Evolutionary conservation across 2,888 invertebrate species (phyloP).

Genomic region (Phorcus lineatus): DNA sequence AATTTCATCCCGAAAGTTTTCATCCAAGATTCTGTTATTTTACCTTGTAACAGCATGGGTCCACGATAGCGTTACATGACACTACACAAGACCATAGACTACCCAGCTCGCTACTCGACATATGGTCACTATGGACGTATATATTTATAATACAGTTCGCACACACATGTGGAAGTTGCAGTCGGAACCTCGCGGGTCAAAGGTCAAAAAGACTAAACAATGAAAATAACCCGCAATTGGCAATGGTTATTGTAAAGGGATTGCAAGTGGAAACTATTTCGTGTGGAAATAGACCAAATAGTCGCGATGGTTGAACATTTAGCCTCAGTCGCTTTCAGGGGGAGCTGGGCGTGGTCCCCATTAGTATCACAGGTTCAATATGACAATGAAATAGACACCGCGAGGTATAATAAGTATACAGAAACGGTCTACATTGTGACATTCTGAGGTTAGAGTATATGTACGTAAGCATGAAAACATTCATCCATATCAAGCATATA

Average conservation of each 20-base stretch:
- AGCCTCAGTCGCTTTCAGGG: too few species aligned
- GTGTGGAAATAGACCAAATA: conserved; percentile 19
- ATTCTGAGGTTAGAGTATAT: too few species aligned
- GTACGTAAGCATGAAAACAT: too few species aligned
- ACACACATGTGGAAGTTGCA: background rate
- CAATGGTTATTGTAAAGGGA: conserved; percentile 8
- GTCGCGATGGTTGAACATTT: background rate
- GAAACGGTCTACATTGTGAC: too few species aligned
- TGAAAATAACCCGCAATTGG: conserved; percentile 14
- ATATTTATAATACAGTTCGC: background rate
- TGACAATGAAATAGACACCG: too few species aligned
- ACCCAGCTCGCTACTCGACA: background rate
- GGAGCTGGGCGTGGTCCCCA: too few species aligned
- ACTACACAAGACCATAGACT: background rate
- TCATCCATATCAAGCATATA: too few species aligned
- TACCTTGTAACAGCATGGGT: too few species aligned
- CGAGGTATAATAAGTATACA: too few species aligned
- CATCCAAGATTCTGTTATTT: too few species aligned
- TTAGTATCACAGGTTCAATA: too few species aligned
- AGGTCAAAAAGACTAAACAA: conserved; percentile 13
- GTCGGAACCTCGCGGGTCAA: background rate
- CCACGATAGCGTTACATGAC: background rate
- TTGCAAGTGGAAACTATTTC: conserved; percentile 11
- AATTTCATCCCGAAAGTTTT: too few species aligned
- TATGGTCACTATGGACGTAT: background rate